phyloP scores from a whole-genome alignment of 2,113 vertebrate genomes.

The Cavia porcellus region DNA sequence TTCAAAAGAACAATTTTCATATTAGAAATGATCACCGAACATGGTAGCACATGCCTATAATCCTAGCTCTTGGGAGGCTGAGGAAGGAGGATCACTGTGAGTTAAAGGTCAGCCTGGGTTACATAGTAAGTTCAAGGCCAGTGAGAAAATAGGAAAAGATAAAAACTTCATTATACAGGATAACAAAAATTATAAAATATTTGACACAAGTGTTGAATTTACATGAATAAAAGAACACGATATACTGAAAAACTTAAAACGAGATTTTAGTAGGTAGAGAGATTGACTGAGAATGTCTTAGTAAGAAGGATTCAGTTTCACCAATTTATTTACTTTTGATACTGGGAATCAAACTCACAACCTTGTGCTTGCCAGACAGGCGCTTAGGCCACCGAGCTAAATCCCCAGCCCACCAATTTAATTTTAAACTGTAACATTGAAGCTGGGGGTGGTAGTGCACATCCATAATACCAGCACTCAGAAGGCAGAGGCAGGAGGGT shows the following conservation, averaged over 20 bases:
- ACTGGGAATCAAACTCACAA: too few relatives aligned
- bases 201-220: neutral
- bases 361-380: too few relatives aligned
- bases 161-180: neutral
- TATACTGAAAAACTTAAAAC: neutral
- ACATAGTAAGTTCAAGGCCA: neutral
- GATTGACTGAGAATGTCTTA: neutral
- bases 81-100: neutral
- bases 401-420: too few relatives aligned
- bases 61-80: neutral
- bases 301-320: neutral
- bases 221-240: conserved; percentile 32
- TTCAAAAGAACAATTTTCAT: conserved; percentile 18
- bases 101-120: neutral
- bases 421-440: neutral
- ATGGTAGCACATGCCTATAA: neutral
- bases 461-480: neutral
- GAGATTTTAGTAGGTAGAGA: neutral
- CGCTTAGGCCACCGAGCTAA: too few relatives aligned
- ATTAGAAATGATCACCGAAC: neutral
- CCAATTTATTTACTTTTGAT: neutral
- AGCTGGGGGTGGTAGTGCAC: neutral
- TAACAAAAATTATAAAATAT: neutral
- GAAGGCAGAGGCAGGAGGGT: neutral
- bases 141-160: neutral